Evolutionary conservation across 2,888 invertebrate species (phyloP).

Genomic region (Electrophaes corylata): DNA sequence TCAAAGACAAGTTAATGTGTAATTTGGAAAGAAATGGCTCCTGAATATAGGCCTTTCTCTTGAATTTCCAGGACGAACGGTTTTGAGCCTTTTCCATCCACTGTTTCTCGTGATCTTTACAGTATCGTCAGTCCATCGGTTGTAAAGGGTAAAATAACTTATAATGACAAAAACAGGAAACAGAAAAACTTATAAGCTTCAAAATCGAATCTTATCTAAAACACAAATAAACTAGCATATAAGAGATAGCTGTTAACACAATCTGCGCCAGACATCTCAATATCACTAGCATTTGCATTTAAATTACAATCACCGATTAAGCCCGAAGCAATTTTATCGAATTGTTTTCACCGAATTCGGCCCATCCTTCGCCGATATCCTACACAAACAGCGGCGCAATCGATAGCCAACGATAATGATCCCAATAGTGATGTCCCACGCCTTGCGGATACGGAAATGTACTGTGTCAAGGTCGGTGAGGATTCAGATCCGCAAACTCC

Average conservation of each 20-base stretch:
- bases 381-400: slow-evolving; percentile 25
- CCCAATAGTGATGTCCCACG: slow-evolving; percentile 9
- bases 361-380: slow-evolving; percentile 18
- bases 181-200: background rate
- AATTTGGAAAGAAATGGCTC: no score
- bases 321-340: slow-evolving; percentile 22
- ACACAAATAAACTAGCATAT: background rate
- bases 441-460: slow-evolving; percentile 2
- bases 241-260: background rate
- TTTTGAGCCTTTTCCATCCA: no score
- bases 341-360: slow-evolving; percentile 27
- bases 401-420: slow-evolving; percentile 19
- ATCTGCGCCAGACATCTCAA: slow-evolving; percentile 14
- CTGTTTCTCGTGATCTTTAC: no score
- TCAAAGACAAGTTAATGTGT: no score
- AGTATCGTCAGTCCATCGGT: no score
- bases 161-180: no score
- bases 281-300: slow-evolving; percentile 29
- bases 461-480: background rate
- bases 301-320: slow-evolving; percentile 24
- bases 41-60: no score
- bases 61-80: no score
- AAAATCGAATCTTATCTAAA: background rate
- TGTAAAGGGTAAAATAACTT: no score
- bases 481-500: no score